These are phyloP conservation scores for Lytechinus pictus DNA, from an alignment of 35 echinoderm and acorn worm genomes.

Conservation along the genomic window DNA sequence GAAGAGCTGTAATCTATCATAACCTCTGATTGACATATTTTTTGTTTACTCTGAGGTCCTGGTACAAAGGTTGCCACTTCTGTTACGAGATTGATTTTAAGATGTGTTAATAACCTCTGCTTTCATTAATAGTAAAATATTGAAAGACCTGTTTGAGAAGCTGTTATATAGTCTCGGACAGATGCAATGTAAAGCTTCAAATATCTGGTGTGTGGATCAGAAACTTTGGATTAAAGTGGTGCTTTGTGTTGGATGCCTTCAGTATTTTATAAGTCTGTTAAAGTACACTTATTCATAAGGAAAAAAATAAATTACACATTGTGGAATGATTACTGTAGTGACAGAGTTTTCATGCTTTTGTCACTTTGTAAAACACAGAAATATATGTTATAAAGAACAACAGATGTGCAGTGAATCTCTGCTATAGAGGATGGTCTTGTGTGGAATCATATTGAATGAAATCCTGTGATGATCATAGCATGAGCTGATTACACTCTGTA, in stretches of 20 bases:
- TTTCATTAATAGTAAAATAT: neutral
- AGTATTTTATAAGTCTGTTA: too few species aligned
- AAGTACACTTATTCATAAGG: too few species aligned
- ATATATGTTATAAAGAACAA: too few species aligned
- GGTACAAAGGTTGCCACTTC: neutral
- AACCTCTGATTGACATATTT: neutral
- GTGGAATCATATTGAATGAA: neutral
- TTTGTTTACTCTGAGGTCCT: neutral
- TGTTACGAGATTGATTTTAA: neutral
- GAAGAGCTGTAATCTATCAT: neutral
- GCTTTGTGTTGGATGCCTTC: too few species aligned
- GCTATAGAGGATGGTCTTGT: neutral
- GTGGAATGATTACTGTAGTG: too few species aligned
- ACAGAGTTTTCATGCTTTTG: too few species aligned
- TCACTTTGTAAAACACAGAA: too few species aligned
- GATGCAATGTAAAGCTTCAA: neutral
- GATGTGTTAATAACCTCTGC: neutral
- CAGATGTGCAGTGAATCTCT: too few species aligned
- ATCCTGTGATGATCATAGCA: neutral
- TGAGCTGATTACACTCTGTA: neutral
- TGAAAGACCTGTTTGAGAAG: neutral
- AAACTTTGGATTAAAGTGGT: too few species aligned
- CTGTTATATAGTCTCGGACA: neutral
- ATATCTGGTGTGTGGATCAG: too few species aligned
- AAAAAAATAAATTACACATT: too few species aligned